Evolutionary conservation across 2,797 vertebrate species (phyloP).

Genomic region (Anguilla marmorata): DNA sequence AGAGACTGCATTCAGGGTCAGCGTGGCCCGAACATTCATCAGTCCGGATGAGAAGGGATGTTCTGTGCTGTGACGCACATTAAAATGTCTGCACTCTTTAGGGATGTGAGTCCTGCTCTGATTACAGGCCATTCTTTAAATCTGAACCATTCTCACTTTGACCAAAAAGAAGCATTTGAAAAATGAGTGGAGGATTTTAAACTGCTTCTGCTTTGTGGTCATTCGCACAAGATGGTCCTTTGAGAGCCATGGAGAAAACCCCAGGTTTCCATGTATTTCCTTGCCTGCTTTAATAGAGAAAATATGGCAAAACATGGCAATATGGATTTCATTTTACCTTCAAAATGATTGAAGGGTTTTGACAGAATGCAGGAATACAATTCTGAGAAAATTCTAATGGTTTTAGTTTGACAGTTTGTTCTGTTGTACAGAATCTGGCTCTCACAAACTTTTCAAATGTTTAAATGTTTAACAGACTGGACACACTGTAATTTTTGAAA

Average conservation of each 20-base stretch:
- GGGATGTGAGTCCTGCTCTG: background rate
- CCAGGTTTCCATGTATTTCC: background rate
- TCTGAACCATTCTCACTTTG: background rate
- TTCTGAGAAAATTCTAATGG: background rate
- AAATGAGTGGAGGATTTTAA: background rate
- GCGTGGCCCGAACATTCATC: conserved; percentile 28
- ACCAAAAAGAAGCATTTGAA: background rate
- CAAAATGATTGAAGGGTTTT: background rate
- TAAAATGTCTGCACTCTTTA: conserved; percentile 18
- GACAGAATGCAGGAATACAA: background rate
- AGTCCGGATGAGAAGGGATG: conserved; percentile 13
- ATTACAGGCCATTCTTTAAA: background rate
- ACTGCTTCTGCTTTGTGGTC: background rate
- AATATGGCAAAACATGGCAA: background rate
- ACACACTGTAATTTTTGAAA: background rate
- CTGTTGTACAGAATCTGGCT: background rate
- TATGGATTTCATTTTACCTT: background rate
- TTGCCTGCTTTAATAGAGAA: background rate
- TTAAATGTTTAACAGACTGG: too few relatives aligned
- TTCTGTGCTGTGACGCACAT: conserved; percentile 18
- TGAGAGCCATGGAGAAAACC: conserved; percentile 2
- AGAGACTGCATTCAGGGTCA: background rate
- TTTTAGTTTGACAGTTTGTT: background rate
- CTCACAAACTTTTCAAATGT: background rate
- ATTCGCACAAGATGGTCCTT: background rate